Evolutionary conservation across 2,113 vertebrate species (phyloP).

Genomic region (Megaceryle maxima): DNA sequence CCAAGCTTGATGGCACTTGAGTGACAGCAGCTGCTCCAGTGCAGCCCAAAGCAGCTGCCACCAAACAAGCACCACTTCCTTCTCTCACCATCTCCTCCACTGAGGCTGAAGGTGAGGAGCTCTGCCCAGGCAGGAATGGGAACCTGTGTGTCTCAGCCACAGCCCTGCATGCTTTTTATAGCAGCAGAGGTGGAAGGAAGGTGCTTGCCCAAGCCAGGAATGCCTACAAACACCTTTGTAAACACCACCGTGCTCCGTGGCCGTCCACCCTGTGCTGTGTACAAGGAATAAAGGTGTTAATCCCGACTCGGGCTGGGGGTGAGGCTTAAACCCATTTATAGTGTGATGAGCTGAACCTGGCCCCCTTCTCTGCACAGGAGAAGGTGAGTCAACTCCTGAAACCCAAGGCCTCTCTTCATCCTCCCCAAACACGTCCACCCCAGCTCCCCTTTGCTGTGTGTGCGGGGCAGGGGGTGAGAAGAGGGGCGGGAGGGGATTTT

Average conservation of each 20-base stretch:
- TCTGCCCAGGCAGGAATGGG: background rate
- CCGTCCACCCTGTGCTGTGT: rapidly evolving
- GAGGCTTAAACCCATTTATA: background rate
- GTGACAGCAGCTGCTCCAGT: rapidly evolving
- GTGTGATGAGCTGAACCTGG: rapidly evolving
- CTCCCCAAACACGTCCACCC: too few relatives aligned
- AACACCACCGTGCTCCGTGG: rapidly evolving
- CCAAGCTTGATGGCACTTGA: rapidly evolving
- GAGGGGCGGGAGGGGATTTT: background rate
- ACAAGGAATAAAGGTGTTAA: rapidly evolving
- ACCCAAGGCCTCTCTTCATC: rapidly evolving
- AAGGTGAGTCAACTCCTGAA: background rate
- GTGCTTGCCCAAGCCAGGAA: background rate
- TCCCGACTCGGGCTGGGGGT: rapidly evolving
- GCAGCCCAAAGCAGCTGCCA: background rate
- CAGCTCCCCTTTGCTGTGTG: background rate
- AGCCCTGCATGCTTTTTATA: background rate
- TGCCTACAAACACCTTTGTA: background rate
- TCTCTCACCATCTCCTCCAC: rapidly evolving
- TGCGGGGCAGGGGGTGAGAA: background rate
- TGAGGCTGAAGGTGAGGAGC: background rate
- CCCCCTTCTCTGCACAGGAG: background rate
- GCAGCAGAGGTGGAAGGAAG: background rate
- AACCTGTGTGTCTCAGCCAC: background rate
- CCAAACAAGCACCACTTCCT: background rate